A percentile compares a stretch with the other conserved stretches of the same genome.
Evolutionary conservation across 1,140 invertebrate genomes (phyloP).

Genomic region (Nasonia giraulti): DNA sequence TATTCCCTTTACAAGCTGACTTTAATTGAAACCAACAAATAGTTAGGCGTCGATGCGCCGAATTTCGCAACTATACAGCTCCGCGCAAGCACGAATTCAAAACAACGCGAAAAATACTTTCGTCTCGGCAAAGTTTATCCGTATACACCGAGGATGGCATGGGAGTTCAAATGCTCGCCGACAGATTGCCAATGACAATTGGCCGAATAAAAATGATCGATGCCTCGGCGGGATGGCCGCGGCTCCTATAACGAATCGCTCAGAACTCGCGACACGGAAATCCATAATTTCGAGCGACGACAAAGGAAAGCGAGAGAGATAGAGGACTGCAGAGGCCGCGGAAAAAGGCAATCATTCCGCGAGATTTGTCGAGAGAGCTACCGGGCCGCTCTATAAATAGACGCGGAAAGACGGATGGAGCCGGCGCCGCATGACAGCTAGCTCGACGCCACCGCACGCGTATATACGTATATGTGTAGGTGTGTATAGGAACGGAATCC

Average conservation of each 20-base stretch:
- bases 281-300: not conserved
- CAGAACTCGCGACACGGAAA: not conserved
- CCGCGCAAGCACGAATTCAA: too few species aligned
- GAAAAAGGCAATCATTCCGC: constrained; percentile 13
- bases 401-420: constrained; percentile 16
- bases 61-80: too few species aligned
- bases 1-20: not conserved
- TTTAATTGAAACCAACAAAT: constrained; percentile 13
- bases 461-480: not conserved
- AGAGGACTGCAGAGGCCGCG: not conserved
- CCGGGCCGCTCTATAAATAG: constrained; percentile 12
- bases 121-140: too few species aligned
- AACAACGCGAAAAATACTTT: too few species aligned
- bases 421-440: constrained; percentile 25
- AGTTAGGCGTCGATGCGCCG: not conserved
- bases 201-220: not conserved
- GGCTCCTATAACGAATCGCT: not conserved
- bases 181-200: not conserved
- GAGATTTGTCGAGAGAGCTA: not conserved
- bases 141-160: too few species aligned
- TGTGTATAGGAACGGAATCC: constrained; percentile 5
- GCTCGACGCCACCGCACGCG: not conserved
- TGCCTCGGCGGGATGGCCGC: not conserved
- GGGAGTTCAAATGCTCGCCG: not conserved
- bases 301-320: not conserved